Evolutionary conservation across 2,888 invertebrate species (phyloP).

Genomic region (Gari tellinella): DNA sequence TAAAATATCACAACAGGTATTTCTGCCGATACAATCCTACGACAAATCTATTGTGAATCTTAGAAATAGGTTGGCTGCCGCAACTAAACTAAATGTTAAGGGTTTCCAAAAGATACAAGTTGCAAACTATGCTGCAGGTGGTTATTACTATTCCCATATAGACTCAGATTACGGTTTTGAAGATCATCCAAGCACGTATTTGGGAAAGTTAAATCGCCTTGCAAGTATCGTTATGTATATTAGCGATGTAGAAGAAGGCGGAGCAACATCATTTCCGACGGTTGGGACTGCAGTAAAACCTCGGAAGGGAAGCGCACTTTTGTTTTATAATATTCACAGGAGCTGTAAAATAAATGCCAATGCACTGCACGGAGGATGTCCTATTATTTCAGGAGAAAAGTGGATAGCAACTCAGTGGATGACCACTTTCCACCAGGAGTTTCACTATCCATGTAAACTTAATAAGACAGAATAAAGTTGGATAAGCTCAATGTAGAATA

Average conservation of each 20-base stretch:
- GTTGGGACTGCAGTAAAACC: slow-evolving; percentile 11
- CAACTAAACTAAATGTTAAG: slow-evolving; percentile 1
- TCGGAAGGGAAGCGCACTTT: slow-evolving; percentile 3
- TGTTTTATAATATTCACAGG: slow-evolving; percentile 10
- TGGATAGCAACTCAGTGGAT: slow-evolving; percentile 19
- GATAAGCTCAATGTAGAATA: no score
- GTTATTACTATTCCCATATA: slow-evolving; percentile 9
- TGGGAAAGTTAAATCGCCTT: slow-evolving; percentile 5
- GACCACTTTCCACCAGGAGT: slow-evolving; percentile 7
- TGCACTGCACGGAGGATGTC: slow-evolving; percentile 8
- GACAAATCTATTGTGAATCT: background rate
- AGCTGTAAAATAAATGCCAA: slow-evolving; percentile 1
- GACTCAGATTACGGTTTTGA: background rate
- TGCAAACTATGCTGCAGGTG: slow-evolving; percentile 15
- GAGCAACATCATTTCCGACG: slow-evolving; percentile 9
- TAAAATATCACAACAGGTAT: slow-evolving; percentile 2
- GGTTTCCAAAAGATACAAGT: slow-evolving; percentile 20
- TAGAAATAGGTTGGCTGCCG: slow-evolving; percentile 1
- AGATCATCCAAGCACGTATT: background rate
- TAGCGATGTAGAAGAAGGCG: slow-evolving; percentile 5
- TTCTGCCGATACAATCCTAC: no score
- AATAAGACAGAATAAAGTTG: background rate
- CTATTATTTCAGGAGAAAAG: slow-evolving; percentile 16
- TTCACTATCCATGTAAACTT: slow-evolving; percentile 7
- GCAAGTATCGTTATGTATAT: slow-evolving; percentile 8